phyloP scores from a whole-genome alignment of 1,140 invertebrate genomes.

The Portunus trituberculatus region DNA sequence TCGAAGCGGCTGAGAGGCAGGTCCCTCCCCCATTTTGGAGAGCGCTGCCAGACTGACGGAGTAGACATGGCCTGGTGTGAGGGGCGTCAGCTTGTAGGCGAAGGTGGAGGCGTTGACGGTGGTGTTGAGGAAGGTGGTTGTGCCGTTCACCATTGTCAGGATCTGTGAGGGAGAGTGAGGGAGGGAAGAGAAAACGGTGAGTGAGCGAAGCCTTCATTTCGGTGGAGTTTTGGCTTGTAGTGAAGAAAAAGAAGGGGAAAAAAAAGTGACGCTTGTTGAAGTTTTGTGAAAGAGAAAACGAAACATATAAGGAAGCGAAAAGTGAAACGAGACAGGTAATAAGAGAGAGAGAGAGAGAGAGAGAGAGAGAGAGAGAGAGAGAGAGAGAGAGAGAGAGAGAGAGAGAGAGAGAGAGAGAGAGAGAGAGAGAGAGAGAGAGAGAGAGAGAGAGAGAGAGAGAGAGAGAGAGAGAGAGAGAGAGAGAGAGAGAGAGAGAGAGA shows the following conservation, averaged over 20 bases:
- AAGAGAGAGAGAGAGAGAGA: no score
- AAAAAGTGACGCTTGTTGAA: no score
- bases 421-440: no score
- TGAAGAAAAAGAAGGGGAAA: no score
- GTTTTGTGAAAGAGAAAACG: no score
- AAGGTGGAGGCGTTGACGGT: slow-evolving; percentile 72
- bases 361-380: slow-evolving; percentile 3
- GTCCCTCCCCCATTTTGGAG: slow-evolving; percentile 72
- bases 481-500: neutral
- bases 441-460: neutral
- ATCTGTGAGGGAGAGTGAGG: slow-evolving; percentile 55
- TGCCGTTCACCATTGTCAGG: slow-evolving; percentile 73
- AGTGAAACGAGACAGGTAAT: no score
- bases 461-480: neutral
- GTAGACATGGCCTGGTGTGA: slow-evolving; percentile 76
- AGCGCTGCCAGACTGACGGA: slow-evolving; percentile 70
- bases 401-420: no score
- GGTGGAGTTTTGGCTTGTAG: no score
- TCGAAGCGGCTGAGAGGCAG: slow-evolving; percentile 72
- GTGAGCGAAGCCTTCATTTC: no score
- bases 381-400: slow-evolving; percentile 38
- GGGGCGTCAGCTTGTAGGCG: slow-evolving; percentile 68
- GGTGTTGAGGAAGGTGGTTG: slow-evolving; percentile 68
- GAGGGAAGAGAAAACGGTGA: neutral
- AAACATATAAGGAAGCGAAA: no score